Base-by-base conservation (phyloP, 1,140 invertebrate genomes). In the Pristionchus pacificus region DNA sequence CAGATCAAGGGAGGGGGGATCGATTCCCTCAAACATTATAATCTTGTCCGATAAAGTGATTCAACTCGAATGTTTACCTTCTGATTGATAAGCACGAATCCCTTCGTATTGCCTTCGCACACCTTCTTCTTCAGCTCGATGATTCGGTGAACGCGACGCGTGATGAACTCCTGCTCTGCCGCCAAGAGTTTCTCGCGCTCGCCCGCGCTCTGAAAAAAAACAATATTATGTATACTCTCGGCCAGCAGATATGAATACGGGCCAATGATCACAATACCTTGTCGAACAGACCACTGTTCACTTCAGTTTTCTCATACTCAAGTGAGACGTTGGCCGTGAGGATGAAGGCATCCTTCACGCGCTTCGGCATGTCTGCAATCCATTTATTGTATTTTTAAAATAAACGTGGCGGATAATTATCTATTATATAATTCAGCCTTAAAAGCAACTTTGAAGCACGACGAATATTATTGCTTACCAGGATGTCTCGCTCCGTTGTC, bases 281-380 rank as follows among this genome's bases (percentile, higher is more conserved):
- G 87, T 99, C 99, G 87, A 98, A 98, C 86, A 99, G 98, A 1
- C 95, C 95, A 49, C 95, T 95, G 85, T 98, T 98, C 0, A 99
- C 95, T 83, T 91, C 90, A 80, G 88, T 98, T 90, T 99, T 99
- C 83, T 99, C 97, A 85, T 98, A 99, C 86, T 99, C 97, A 84
- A 99, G 86, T 65, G 94, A 97, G 0, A 99, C 92, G 85, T 99
- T 99, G 83, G 93, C 97, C 1, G 93, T 98, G 0, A 99, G 87
- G 81, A 99, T 97, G 84, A 91, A 97, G 33, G 92, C 93, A 86
- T 99, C 95, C 77, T 90, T 90, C 0, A 95, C 85, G 68, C 89
- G 88, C 85, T 97, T 98, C n/a, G 94, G 95, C 97, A 99, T 99
- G 83, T 98, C 95, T 1, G 97, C n/a, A n/a, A n/a, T n/a, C n/a